Evolutionary conservation across 2,113 vertebrate species (phyloP).

Genomic region (Gymnogyps californianus): DNA sequence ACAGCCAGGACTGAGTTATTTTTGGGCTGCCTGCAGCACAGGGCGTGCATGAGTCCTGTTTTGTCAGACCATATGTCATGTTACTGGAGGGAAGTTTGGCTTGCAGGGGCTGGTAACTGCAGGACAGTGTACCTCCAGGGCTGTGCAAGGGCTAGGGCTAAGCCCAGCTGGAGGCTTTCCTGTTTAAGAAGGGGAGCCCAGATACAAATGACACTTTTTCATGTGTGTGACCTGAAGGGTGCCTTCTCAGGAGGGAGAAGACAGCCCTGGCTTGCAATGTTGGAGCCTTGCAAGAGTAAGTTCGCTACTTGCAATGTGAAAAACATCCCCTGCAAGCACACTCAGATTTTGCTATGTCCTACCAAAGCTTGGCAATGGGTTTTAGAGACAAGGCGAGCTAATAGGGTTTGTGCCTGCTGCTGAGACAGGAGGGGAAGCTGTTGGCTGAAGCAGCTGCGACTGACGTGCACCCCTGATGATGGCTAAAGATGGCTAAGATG

Average conservation of each 20-base stretch:
- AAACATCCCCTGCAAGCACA: background rate
- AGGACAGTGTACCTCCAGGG: background rate
- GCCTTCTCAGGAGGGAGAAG: background rate
- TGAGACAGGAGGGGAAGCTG: background rate
- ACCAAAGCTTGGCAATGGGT: background rate
- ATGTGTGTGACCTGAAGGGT: background rate
- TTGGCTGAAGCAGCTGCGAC: background rate
- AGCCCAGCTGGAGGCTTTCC: background rate
- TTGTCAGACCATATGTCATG: background rate
- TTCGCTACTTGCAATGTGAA: background rate
- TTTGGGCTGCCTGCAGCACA: background rate
- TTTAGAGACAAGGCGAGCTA: background rate
- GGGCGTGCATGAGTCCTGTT: background rate
- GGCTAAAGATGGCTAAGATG: background rate
- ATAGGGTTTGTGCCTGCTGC: background rate
- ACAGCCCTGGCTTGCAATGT: background rate
- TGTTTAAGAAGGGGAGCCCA: background rate
- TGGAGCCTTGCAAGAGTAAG: background rate
- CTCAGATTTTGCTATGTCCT: background rate
- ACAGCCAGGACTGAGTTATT: background rate
- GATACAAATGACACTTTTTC: background rate
- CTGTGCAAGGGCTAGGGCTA: background rate
- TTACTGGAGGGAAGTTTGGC: background rate
- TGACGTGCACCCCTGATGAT: rapidly evolving
- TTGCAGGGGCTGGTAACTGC: background rate